Evolutionary conservation across 1,140 invertebrate genomes (phyloP), one percentile per base, ranked within the genome.

Genomic region (Lucilia cuprina): DNA sequence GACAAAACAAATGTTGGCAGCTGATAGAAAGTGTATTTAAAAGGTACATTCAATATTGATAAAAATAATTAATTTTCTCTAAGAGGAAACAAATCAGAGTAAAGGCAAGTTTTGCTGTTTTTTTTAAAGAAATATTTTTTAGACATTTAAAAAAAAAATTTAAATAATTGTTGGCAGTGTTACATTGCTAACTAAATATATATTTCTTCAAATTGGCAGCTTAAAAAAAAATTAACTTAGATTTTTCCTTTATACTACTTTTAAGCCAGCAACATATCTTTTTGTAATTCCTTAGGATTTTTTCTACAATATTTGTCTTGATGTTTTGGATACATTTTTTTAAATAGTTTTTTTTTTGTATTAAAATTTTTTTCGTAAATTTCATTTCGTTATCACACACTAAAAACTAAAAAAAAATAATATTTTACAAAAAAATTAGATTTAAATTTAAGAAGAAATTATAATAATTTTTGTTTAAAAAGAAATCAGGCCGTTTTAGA

Each of bases 401-500:
- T 80, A 83, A 83, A 83, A 74, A n/a, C 65, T 83, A 83, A 65
- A 83, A 34, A 74, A 55, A 82, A 49, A 82, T 50, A 83, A 83
- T 25, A 74, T 50, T 35, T 60, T 65, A 83, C 49, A 83, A 55
- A 83, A 65, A 82, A 83, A 65, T 65, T 83, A 80, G 55, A 83
- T 65, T 65, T 83, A 74, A 41, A 25, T 47, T 74, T 65, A 60
- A 83, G 41, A 65, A 83, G 41, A 41, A 78, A 78, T 35, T 83
- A 83, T 25, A 82, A 21, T 34, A 83, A 83, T 65, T 78, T 83
- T 74, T 47, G 14, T 85, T 83, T 85, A 74, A 86, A 85, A 85
- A 87, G 87, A 86, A 86, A 83, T 47, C 74, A 75, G 77, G 21
- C 77, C 77, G 12, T 80, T 80, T 80, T 80, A 80, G 77, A 80